Evolutionary conservation across 2,113 vertebrate genomes (phyloP).

Genomic region (Hypomesus transpacificus): DNA sequence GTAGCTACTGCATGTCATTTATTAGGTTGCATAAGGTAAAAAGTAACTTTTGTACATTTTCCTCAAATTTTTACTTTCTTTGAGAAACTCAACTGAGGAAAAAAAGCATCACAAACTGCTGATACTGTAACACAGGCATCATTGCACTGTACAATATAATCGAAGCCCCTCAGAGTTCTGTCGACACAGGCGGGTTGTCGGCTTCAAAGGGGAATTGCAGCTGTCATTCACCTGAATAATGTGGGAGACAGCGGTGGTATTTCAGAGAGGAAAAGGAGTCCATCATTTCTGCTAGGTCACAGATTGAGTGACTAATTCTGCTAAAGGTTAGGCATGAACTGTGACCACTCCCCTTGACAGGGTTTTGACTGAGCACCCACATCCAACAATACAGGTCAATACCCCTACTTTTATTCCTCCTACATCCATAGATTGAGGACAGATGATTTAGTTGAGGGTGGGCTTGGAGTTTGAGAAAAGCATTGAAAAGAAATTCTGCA

Average conservation of each 20-base stretch:
- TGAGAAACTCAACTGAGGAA: conserved; percentile 18
- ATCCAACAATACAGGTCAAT: conserved; percentile 33
- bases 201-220: conserved; percentile 51
- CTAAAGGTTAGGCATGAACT: conserved; percentile 55
- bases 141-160: conserved; percentile 55
- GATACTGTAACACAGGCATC: conserved; percentile 57
- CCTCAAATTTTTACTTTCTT: conserved; percentile 29
- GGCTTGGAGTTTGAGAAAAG: conserved; percentile 20
- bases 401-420: conserved; percentile 27
- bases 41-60: conserved; percentile 33
- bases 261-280: conserved; percentile 58
- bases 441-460: conserved; percentile 27
- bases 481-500: conserved; percentile 28
- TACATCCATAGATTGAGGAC: conserved; percentile 21
- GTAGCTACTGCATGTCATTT: no score
- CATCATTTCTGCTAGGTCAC: conserved; percentile 64
- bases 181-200: conserved; percentile 35
- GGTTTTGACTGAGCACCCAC: conserved; percentile 45
- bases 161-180: conserved; percentile 53
- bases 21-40: not conserved
- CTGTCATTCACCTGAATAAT: conserved; percentile 70
- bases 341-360: conserved; percentile 39
- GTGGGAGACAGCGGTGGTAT: conserved; percentile 56
- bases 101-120: conserved; percentile 58
- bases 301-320: conserved; percentile 56